phyloP scores from a whole-genome alignment of 23 tunicate genomes.

The Trididemnum nubilum region DNA sequence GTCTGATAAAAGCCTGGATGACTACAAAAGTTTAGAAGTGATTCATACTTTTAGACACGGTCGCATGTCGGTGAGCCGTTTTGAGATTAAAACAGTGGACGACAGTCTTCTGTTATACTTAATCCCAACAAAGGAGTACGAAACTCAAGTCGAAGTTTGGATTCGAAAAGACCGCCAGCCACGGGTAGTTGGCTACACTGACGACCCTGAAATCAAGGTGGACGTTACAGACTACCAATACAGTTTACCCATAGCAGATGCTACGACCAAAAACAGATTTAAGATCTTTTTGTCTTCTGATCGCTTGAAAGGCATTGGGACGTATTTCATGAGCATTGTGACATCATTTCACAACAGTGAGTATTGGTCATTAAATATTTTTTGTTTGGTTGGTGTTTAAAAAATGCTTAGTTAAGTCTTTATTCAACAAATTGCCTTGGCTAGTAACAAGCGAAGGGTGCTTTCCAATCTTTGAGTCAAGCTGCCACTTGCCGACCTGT shows the following conservation, averaged over 20 bases:
- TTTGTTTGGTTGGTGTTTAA: no score
- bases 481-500: no score
- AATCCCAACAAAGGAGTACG: not conserved
- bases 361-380: no score
- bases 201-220: slow-evolving; percentile 30
- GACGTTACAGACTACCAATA: slow-evolving; percentile 44
- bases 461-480: no score
- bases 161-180: slow-evolving; percentile 12
- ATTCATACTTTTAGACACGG: slow-evolving; percentile 11
- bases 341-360: not conserved
- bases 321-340: slow-evolving; percentile 22
- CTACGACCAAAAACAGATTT: not conserved
- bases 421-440: no score
- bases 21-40: no score
- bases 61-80: slow-evolving; percentile 28
- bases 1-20: no score
- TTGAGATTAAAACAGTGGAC: slow-evolving; percentile 4
- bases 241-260: not conserved
- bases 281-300: slow-evolving; percentile 35
- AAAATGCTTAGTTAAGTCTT: no score
- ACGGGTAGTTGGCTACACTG: slow-evolving; percentile 11
- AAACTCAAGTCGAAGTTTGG: not conserved
- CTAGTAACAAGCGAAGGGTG: no score
- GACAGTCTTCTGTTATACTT: slow-evolving; percentile 14
- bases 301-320: slow-evolving; percentile 37